Conservation (phyloP, 2,113 vertebrate species). For the Crotalus viridis region DNA sequence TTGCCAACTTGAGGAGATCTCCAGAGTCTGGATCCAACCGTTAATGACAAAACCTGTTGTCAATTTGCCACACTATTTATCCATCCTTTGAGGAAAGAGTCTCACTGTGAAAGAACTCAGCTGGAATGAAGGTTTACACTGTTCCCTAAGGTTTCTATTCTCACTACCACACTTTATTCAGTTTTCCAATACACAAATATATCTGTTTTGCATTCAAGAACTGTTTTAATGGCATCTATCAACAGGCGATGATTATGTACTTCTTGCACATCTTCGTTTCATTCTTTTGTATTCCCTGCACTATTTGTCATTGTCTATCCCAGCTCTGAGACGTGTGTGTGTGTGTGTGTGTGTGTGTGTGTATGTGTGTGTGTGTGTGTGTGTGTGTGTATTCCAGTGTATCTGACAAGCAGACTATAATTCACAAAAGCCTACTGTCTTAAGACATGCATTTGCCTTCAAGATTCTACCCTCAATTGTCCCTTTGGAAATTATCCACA, state of each 20-base stretch:
- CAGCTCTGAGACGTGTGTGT: not conserved
- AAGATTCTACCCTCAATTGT: not conserved
- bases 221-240: not conserved
- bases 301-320: not conserved
- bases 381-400: not conserved
- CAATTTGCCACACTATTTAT: not conserved
- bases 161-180: not conserved
- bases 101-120: not conserved
- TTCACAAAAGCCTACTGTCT: not conserved
- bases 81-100: not conserved
- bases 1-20: not conserved
- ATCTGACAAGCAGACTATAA: not conserved
- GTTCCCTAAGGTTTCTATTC: not conserved
- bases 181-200: not conserved
- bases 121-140: not conserved
- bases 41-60: not conserved
- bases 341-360: no score
- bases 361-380: not conserved
- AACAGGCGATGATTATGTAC: not conserved
- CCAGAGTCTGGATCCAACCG: not conserved
- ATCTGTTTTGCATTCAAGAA: not conserved
- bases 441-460: not conserved
- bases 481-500: not conserved
- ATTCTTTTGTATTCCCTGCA: not conserved
- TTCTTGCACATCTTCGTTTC: not conserved